Percentiles rank a stretch among this genome's conserved stretches.
Conservation (phyloP, 2,113 vertebrate species). For the Nothobranchius furzeri region DNA sequence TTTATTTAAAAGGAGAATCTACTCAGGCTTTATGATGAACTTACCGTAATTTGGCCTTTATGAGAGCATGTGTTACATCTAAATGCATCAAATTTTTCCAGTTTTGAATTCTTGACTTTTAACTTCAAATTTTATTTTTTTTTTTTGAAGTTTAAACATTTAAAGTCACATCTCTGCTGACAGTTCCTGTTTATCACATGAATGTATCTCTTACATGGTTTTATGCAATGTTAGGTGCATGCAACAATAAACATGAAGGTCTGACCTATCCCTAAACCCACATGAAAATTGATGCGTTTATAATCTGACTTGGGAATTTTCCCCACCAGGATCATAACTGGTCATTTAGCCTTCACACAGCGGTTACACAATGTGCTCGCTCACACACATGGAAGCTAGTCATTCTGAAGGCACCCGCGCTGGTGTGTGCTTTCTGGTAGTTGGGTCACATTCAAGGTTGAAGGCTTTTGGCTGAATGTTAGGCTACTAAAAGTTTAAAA, state of each 20-base stretch:
- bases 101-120: too few species aligned
- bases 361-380: constrained; percentile 50
- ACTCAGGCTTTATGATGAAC: neutral
- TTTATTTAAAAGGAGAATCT: constrained; percentile 34
- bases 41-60: constrained; percentile 25
- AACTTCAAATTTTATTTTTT: too few species aligned
- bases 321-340: constrained; percentile 58
- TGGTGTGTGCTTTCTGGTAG: constrained; percentile 55
- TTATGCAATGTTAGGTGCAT: constrained; percentile 8
- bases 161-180: too few species aligned
- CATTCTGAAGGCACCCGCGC: constrained; percentile 30
- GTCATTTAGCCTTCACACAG: constrained; percentile 67
- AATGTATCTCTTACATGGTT: neutral
- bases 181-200: neutral
- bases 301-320: constrained; percentile 69
- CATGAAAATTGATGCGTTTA: constrained; percentile 69
- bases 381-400: constrained; percentile 31
- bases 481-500: constrained; percentile 46
- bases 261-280: constrained; percentile 49
- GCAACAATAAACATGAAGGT: constrained; percentile 49
- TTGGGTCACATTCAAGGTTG: constrained; percentile 67
- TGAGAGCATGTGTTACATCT: neutral
- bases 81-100: constrained; percentile 9
- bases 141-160: too few species aligned
- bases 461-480: constrained; percentile 45